These are phyloP conservation scores for Tautogolabrus adspersus DNA, from an alignment of 2,113 vertebrate species.

Conservation along the genomic window DNA sequence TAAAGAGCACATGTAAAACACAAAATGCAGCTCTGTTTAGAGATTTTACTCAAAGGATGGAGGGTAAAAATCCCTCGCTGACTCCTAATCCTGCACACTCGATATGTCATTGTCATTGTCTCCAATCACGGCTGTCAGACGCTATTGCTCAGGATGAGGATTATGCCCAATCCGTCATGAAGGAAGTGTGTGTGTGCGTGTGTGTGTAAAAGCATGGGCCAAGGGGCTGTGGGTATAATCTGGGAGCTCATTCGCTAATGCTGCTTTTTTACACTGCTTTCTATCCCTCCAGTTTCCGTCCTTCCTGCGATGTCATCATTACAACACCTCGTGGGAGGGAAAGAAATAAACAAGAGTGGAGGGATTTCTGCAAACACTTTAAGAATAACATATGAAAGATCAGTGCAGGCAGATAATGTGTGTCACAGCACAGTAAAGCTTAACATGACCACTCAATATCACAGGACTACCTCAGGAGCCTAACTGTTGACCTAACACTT, in stretches of 20 bases:
- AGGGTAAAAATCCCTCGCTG: constrained; percentile 50
- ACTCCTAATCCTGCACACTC: constrained; percentile 60
- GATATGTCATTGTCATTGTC: constrained; percentile 68
- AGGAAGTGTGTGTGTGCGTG: constrained; percentile 23
- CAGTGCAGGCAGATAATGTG: not conserved
- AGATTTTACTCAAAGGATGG: constrained; percentile 36
- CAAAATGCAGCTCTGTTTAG: constrained; percentile 20
- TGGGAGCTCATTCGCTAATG: constrained; percentile 63
- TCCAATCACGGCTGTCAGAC: constrained; percentile 53
- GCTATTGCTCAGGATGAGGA: constrained; percentile 65
- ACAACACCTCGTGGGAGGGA: constrained; percentile 18
- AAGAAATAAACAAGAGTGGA: not conserved
- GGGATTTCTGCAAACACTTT: not conserved
- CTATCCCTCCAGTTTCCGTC: constrained; percentile 38
- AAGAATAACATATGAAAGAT: not conserved
- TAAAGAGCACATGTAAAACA: not conserved
- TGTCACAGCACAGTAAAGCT: not conserved
- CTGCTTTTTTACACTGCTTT: constrained; percentile 49
- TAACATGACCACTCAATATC: constrained; percentile 4
- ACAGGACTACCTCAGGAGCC: not conserved
- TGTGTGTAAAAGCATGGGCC: constrained; percentile 8
- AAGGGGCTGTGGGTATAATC: constrained; percentile 63
- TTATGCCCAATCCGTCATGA: constrained; percentile 74
- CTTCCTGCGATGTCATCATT: constrained; percentile 40
- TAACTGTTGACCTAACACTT: not conserved